Percentiles rank a stretch among this genome's conserved stretches.
Evolutionary conservation across 2,113 vertebrate species (phyloP).

Genomic region (Albula glossodonta): DNA sequence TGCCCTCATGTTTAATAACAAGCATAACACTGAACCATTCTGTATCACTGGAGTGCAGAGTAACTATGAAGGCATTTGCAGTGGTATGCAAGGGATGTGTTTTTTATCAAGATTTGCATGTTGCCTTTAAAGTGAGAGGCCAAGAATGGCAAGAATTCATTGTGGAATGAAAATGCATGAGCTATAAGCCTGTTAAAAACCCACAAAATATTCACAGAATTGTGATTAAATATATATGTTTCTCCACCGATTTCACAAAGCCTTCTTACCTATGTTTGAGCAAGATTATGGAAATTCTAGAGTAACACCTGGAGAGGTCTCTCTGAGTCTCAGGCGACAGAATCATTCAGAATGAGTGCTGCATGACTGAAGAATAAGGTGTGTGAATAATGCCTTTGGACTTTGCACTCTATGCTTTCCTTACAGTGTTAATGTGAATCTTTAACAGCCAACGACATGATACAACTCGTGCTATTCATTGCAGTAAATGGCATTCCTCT

Average conservation of each 20-base stretch:
- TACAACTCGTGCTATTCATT: background rate
- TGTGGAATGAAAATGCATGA: background rate
- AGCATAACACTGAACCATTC: background rate
- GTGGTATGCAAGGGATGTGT: background rate
- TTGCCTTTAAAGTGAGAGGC: slow-evolving; percentile 4
- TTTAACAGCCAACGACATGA: background rate
- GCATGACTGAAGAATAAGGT: background rate
- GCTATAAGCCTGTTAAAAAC: background rate
- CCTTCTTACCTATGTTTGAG: background rate
- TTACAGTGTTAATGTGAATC: background rate
- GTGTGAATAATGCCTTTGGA: background rate
- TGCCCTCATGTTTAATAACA: background rate
- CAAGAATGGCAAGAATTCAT: slow-evolving; percentile 45
- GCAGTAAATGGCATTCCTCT: background rate
- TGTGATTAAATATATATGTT: background rate
- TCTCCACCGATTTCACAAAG: background rate
- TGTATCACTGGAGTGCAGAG: background rate
- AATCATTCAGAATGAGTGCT: background rate
- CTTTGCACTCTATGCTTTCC: background rate
- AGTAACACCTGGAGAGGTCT: too few relatives aligned
- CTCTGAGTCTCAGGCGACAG: background rate
- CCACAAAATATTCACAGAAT: background rate
- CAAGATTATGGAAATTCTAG: too few relatives aligned
- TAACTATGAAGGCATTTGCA: background rate
- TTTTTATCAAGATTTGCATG: background rate